Base-by-base conservation (phyloP, 2,113 vertebrate genomes). In the Dascyllus trimaculatus region DNA sequence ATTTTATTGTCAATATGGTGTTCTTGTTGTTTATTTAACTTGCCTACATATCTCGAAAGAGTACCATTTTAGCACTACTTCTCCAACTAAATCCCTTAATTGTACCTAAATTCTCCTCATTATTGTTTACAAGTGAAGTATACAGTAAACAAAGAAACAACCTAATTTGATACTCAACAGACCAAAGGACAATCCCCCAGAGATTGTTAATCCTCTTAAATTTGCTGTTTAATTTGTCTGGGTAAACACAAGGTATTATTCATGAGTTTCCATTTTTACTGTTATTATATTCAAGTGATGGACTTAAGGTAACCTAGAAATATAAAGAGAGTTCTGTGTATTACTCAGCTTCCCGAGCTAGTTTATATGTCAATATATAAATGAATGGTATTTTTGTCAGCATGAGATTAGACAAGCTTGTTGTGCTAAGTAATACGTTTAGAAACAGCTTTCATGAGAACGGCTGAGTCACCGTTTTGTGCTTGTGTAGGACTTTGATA, bases 381-480 rank as follows among this genome's bases (percentile, higher is more conserved):
- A 43, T 15, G 14, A 43, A 43, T 43, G 15, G 40, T 4, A 15
- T 43, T 25, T 45, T 63, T 32, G 24, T 19, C 48, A 0, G n/a
- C 54, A 25, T 57, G 10, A 51, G 18, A 26, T 13, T 45, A 13
- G 24, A 60, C 15, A 62, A 43, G 17, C 49, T 43, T 52, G 22
- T 61, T 78, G 38, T 40, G 38, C 13, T 53, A 32, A 38, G 48
- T 77, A 60, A 64, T 73, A 74, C 54, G 45, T 61, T 68, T 38
- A 51, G 35, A 3, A 61, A 19, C 71, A 77, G 71, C 67, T 75
- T 86, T 75, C 9, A 46, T 18, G 21, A 40, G 13, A 80, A 81
- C 70, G 84, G 43, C 43, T 3, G 17, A 74, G 38, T 80, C 45
- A 77, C 60, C 80, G 72, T 80, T 82, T 40, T n/a, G 22, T 74